These are phyloP conservation scores for Contarinia nasturtii DNA, from an alignment of 1,140 invertebrate species.

Conservation along the genomic window DNA sequence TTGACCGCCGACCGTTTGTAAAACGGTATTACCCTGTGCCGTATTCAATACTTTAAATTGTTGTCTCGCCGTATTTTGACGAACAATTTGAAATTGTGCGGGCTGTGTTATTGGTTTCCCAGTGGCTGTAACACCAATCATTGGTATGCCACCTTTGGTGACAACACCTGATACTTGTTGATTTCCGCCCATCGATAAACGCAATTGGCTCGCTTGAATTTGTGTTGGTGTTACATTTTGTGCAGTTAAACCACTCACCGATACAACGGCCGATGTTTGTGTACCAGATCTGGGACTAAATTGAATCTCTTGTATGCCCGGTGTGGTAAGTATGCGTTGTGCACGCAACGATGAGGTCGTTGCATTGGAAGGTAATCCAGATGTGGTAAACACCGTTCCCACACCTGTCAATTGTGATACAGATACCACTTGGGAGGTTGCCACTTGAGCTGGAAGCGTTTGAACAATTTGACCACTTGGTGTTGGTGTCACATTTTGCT, in stretches of 20 bases:
- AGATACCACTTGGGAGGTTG: conserved; percentile 20
- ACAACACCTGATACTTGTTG: conserved; percentile 20
- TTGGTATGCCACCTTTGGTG: conserved; percentile 22
- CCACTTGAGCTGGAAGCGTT: conserved; percentile 11
- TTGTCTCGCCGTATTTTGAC: conserved; percentile 24
- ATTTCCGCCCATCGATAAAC: conserved; percentile 25
- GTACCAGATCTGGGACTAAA: conserved; percentile 15
- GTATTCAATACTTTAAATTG: conserved; percentile 24
- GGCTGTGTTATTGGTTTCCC: conserved; percentile 27
- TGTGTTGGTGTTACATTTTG: conserved; percentile 24
- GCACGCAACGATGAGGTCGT: conserved; percentile 23
- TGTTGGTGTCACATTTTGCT: conserved; percentile 11
- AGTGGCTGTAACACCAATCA: conserved; percentile 22
- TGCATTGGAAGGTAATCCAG: conserved; percentile 21
- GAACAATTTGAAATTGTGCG: conserved; percentile 27
- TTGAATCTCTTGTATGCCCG: conserved; percentile 20
- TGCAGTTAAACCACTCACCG: conserved; percentile 13
- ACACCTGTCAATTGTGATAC: conserved; percentile 17
- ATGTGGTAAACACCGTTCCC: conserved; percentile 16
- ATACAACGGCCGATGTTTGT: conserved; percentile 26
- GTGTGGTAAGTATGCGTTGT: conserved; percentile 26
- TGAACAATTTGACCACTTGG: conserved; percentile 13
- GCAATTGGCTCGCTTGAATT: conserved; percentile 26
- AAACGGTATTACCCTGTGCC: conserved; percentile 11
- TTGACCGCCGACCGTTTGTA: conserved; percentile 14